Conservation (phyloP, 2,888 invertebrate genomes). For the Phorcus lineatus region DNA sequence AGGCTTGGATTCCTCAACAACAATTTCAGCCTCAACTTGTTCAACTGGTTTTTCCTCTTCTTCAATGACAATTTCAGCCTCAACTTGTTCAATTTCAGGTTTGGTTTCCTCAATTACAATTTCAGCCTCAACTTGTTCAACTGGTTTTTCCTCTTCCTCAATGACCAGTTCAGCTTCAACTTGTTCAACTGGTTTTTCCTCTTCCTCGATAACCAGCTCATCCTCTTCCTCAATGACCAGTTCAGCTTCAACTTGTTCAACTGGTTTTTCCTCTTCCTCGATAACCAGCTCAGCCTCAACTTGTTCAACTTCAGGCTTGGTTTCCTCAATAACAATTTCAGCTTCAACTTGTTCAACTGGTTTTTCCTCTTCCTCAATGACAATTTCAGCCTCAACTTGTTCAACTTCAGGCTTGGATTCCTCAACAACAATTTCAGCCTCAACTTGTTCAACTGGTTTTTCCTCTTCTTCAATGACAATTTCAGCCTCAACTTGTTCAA, state of each 20-base stretch:
- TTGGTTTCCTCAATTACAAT: conserved; percentile 35
- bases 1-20: background rate
- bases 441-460: background rate
- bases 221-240: too few relatives aligned
- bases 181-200: background rate
- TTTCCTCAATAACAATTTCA: conserved; percentile 2
- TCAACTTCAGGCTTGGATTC: background rate
- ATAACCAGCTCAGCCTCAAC: conserved; percentile 15
- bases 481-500: conserved; percentile 25
- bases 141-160: conserved; percentile 13
- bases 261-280: background rate
- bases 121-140: conserved; percentile 22
- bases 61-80: conserved; percentile 3
- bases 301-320: conserved; percentile 4
- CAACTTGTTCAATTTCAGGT: conserved; percentile 53
- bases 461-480: background rate
- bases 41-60: too few relatives aligned
- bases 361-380: conserved; percentile 28
- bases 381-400: conserved; percentile 26
- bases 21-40: background rate
- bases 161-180: conserved; percentile 12
- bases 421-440: conserved; percentile 22
- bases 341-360: conserved; percentile 28
- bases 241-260: conserved; percentile 16
- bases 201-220: too few relatives aligned